A percentile compares a stretch with the other conserved stretches of the same genome.
Conservation (phyloP, 2,113 vertebrate genomes). For the Podiceps cristatus region DNA sequence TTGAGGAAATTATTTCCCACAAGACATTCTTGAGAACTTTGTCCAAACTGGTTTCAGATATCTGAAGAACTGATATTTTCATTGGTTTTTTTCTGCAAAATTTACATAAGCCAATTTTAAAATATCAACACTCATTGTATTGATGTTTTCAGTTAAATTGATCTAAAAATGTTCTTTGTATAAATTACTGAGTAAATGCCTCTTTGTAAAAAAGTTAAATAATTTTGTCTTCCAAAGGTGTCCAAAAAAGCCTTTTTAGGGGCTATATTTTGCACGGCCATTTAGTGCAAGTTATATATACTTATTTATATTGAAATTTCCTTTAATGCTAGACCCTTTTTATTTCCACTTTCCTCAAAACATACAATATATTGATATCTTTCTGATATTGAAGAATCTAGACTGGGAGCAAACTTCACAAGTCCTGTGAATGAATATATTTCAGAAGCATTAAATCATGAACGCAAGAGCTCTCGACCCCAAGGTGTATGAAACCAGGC, state of each 20-base stretch:
- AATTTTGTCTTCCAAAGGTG: neutral
- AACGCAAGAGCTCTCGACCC: neutral
- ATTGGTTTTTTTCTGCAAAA: neutral
- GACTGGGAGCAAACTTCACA: neutral
- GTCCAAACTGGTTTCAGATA: neutral
- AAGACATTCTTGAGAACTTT: neutral
- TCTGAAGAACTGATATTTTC: neutral
- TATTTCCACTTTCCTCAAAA: neutral
- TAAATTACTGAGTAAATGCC: neutral
- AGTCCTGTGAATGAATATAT: neutral
- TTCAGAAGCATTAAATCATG: neutral
- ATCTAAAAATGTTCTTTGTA: neutral
- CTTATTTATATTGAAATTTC: neutral
- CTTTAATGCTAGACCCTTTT: neutral
- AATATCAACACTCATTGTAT: neutral
- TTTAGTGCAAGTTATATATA: neutral
- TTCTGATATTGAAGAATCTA: neutral
- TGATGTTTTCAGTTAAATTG: neutral
- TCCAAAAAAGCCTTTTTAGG: neutral
- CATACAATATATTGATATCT: neutral
- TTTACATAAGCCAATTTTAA: neutral
- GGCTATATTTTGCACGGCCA: neutral
- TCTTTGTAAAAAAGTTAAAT: neutral
- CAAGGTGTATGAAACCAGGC: neutral
- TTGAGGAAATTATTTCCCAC: neutral